Base-by-base conservation (phyloP, 2,888 invertebrate genomes). In the Pollenia amentaria region DNA sequence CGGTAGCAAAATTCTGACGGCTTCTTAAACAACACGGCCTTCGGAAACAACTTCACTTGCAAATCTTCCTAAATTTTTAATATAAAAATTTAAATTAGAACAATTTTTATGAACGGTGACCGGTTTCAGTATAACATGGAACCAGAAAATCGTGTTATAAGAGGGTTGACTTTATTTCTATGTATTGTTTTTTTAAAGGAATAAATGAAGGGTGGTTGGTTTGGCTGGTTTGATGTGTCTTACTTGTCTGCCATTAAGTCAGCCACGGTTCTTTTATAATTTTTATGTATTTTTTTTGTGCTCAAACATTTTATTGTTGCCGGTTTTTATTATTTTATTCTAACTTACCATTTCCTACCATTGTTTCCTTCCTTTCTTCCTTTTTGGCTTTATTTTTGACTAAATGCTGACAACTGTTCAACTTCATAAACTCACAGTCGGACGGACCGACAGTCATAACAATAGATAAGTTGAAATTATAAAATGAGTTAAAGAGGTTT, bases 361-460 rank as follows among this genome's bases (percentile, higher is more conserved):
- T 85, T 85, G 78, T 82, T 77, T 86, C 55, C 64, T 79, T 82
- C 67, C 84, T 78, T 46, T 62, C 16, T 70, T 53, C 10, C 29
- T 70, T 69, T 9, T 38, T 29, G 29, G 51, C 40, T 51, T 67
- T 82, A 64, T 38, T 85, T 83, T 79, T 55, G 78, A 70, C 83
- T 75, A 86, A 79, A 86, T 79, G 64, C 82, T 86, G 82, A 86
- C 86, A 83, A 86, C 83, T 86, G 86, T 86, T 83, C 83, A 67
- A 83, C 79, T 82, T 78, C 44, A 60, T 44, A 53, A 67, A 64
- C 48, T 67, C 62, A 57, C 64, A 62, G 73, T 77, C 76, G 55
- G 29, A 29, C 29, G 6, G 29, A 62, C 53, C 78, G 48, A 38
- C 44, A 78, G 75, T 83, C 79, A 62, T 65, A 86, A 86, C 83